Base-by-base conservation (phyloP, 1,140 invertebrate species). In the Trichomalopsis sarcophagae region DNA sequence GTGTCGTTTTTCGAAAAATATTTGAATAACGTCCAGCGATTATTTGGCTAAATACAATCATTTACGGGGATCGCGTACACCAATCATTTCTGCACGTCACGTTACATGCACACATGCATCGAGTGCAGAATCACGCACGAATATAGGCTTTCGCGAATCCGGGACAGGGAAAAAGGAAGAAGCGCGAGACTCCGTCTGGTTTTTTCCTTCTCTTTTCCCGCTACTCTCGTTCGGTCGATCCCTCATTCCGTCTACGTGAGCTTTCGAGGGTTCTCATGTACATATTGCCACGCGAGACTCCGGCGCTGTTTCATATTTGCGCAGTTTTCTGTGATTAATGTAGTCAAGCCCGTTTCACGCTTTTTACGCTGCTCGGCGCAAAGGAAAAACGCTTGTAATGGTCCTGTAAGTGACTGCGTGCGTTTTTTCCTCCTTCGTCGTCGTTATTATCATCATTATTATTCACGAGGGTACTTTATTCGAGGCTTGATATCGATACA, bases 201-300 rank as follows among this genome's bases (percentile, higher is more conserved):
- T 44, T 47, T 27, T 76, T 76, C 23, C 14, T 44, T 44, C 36
- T 76, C 44, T 76, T 50, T 33, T 62, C 13, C 30, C 9, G 21
- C 47, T 33, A 75, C 23, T 47, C 68, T 30, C 27, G 73, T 36
- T 82, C n/a, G 62, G 68, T 84, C 75, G 40, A 78, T 78, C 75
- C 82, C 82, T 84, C 82, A 78, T 84, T 84, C 82, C 82, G 47
- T 78, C 36, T 84, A 78, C 82, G 40, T 84, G 75, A 84, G 27
- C 62, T 84, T 84, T 78, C 75, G 55, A 84, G 62, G 50, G 80
- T 82, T 73, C 80, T 82, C 80, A 23, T 82, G 62, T 78, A 69
- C 40, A 71, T 76, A 66, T 47, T 74, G 11, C 44, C 27, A 82
- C 81, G 23, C 74, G 17, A 62, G 21, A 30, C 27, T 27, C 62